phyloP scores from a whole-genome alignment of 2,888 invertebrate genomes.

The Polydrusus tereticollis region DNA sequence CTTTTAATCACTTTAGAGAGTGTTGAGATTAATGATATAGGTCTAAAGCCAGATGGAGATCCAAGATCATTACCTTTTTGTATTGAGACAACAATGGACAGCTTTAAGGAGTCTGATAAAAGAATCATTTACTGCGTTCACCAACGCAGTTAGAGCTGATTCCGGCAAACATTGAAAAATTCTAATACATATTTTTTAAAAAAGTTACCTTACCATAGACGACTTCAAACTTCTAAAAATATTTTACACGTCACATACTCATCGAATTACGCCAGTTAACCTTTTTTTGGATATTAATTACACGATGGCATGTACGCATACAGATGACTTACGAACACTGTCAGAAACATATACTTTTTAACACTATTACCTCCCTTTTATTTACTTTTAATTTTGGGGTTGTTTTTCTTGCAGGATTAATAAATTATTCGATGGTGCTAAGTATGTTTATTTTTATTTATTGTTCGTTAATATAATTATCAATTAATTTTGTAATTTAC shows the following conservation, averaged over 20 bases:
- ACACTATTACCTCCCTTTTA: neutral
- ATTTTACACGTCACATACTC: neutral
- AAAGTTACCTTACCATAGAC: neutral
- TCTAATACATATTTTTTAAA: neutral
- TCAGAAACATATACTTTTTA: neutral
- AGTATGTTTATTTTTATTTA: neutral
- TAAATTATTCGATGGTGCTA: neutral
- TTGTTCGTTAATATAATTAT: neutral
- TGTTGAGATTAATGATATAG: no score
- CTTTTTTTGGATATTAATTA: neutral
- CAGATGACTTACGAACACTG: neutral
- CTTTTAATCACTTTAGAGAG: no score
- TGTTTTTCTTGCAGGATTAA: neutral
- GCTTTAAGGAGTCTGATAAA: no score
- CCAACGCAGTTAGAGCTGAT: no score
- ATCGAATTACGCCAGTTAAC: neutral
- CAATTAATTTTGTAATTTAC: neutral
- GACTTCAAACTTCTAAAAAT: neutral
- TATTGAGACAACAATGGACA: no score
- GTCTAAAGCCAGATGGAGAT: no score
- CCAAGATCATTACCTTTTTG: no score
- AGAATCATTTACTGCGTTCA: no score
- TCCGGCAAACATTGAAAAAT: neutral
- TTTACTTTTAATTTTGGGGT: conserved; percentile 1
- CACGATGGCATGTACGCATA: neutral